These are phyloP conservation scores for Erebia epiphron DNA, from an alignment of 2,888 invertebrate genomes.

Conservation along the genomic window DNA sequence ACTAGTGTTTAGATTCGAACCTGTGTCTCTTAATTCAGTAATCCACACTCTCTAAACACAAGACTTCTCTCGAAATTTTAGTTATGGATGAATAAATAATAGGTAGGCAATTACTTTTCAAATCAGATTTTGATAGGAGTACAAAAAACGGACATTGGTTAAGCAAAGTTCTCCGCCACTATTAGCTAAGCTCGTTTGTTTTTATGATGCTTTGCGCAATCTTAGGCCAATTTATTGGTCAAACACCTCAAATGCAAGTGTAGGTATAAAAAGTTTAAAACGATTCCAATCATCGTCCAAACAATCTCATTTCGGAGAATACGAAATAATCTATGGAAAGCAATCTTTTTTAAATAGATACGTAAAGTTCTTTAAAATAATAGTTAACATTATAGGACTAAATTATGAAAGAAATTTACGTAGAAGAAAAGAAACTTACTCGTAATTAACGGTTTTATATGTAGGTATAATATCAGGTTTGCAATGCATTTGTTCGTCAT, in stretches of 20 bases:
- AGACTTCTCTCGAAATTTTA: not conserved
- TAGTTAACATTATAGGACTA: too few relatives aligned
- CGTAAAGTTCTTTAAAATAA: too few relatives aligned
- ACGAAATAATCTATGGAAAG: not conserved
- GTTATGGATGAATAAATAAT: not conserved
- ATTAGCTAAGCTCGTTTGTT: constrained; percentile 16
- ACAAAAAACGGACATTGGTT: constrained; percentile 14
- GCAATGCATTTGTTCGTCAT: too few relatives aligned
- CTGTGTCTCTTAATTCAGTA: too few relatives aligned
- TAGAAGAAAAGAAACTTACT: too few relatives aligned
- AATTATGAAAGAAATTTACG: too few relatives aligned
- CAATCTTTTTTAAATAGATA: not conserved
- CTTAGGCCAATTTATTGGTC: constrained; percentile 16
- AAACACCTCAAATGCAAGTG: not conserved
- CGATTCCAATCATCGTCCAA: not conserved
- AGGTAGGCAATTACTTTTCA: not conserved
- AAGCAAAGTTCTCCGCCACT: constrained; percentile 10
- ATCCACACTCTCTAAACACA: too few relatives aligned
- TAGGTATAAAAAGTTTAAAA: constrained; percentile 6
- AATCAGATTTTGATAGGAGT: not conserved
- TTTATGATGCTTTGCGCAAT: constrained; percentile 10
- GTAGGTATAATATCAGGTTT: too few relatives aligned
- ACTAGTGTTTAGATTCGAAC: too few relatives aligned
- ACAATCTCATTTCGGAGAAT: constrained; percentile 12
- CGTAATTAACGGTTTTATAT: too few relatives aligned